These are phyloP conservation scores for Phenganax stokvisi DNA, from an alignment of 92 coral and sea anemone species.

Conservation along the genomic window DNA sequence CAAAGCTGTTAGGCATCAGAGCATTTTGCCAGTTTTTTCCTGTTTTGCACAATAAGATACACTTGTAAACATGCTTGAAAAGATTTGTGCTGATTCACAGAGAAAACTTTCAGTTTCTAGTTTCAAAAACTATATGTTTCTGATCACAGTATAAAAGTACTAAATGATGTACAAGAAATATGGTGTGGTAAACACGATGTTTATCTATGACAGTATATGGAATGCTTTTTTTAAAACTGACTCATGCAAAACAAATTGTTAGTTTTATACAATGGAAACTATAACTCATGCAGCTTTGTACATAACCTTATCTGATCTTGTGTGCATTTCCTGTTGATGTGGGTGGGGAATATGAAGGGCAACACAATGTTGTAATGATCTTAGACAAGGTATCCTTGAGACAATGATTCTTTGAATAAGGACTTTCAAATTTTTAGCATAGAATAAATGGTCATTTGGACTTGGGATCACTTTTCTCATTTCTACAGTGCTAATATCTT, in stretches of 20 bases:
- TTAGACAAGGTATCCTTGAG: conserved; percentile 47
- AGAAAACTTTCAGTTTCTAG: no score
- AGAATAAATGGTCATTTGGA: conserved; percentile 40
- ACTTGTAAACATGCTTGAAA: no score
- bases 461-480: conserved; percentile 51
- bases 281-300: not conserved
- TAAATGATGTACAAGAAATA: not conserved
- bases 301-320: conserved; percentile 47
- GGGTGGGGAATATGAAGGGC: conserved; percentile 37
- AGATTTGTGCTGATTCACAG: no score
- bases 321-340: conserved; percentile 43
- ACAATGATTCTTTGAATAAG: conserved; percentile 47
- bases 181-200: not conserved
- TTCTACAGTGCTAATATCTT: conserved; percentile 43
- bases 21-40: no score
- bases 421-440: conserved; percentile 36
- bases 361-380: not conserved
- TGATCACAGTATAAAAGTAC: not conserved
- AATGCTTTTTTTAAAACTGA: not conserved
- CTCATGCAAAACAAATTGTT: not conserved
- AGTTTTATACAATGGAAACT: not conserved
- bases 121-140: not conserved
- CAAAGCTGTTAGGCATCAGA: no score
- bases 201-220: not conserved
- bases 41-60: no score